phyloP scores from a whole-genome alignment of 2,113 vertebrate genomes.

The Sylvia atricapilla region DNA sequence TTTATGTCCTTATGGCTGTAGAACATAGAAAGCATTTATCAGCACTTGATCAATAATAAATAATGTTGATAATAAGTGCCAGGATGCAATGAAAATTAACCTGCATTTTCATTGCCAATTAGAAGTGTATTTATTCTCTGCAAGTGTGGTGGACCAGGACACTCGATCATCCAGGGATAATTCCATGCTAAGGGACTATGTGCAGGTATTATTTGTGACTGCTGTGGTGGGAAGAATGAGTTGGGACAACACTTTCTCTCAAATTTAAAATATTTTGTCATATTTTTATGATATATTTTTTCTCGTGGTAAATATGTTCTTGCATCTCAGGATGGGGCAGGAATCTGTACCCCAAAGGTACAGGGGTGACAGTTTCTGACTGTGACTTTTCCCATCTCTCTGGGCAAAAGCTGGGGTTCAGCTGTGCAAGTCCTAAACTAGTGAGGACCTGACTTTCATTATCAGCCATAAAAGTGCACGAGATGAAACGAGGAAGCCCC shows the following conservation, averaged over 20 bases:
- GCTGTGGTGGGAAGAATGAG: not conserved
- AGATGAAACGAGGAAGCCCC: constrained; percentile 46
- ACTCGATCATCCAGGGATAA: not conserved
- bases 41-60: constrained; percentile 40
- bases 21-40: constrained; percentile 9
- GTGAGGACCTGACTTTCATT: not conserved
- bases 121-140: not conserved
- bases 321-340: not conserved
- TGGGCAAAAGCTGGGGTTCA: not conserved
- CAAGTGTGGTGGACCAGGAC: not conserved
- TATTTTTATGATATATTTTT: not conserved
- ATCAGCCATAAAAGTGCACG: constrained; percentile 13
- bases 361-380: not conserved
- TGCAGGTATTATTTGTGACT: not conserved
- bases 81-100: constrained; percentile 10
- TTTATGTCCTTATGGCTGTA: not conserved
- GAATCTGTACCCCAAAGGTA: not conserved
- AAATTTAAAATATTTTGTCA: not conserved
- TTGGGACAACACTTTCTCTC: not conserved
- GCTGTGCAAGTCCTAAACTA: not conserved
- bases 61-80: not conserved
- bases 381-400: not conserved
- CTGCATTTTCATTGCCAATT: not conserved
- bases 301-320: not conserved
- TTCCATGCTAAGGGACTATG: not conserved